phyloP scores from a whole-genome alignment of 2,888 invertebrate genomes.

The Nebria salina region DNA sequence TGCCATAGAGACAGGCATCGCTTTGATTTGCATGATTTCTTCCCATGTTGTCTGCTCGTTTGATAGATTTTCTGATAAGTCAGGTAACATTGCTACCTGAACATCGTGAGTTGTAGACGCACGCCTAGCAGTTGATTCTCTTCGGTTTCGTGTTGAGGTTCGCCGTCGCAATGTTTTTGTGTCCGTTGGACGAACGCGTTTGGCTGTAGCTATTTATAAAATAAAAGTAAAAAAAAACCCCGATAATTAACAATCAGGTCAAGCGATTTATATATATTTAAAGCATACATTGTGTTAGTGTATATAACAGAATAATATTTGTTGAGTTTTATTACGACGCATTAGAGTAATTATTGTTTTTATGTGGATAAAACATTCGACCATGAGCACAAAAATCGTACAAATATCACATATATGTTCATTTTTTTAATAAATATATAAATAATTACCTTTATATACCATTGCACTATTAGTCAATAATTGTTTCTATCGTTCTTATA shows the following conservation, averaged over 20 bases:
- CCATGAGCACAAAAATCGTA: too few relatives aligned
- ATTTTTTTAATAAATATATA: neutral
- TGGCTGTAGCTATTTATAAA: conserved; percentile 70
- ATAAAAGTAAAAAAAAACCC: neutral
- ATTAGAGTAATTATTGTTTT: too few relatives aligned
- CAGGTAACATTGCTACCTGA: conserved; percentile 82
- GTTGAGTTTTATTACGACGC: too few relatives aligned
- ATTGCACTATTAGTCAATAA: neutral
- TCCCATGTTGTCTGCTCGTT: conserved; percentile 87
- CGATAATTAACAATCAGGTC: neutral
- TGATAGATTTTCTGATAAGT: conserved; percentile 83
- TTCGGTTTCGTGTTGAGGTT: conserved; percentile 64
- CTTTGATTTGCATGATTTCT: conserved; percentile 86
- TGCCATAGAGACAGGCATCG: conserved; percentile 84
- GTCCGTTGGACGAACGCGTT: conserved; percentile 71
- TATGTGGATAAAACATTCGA: too few relatives aligned
- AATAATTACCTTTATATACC: neutral
- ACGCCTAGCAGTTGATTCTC: conserved; percentile 65
- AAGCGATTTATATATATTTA: too few relatives aligned
- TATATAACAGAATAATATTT: too few relatives aligned
- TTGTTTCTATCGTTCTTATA: neutral
- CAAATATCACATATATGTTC: too few relatives aligned
- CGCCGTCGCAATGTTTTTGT: conserved; percentile 72
- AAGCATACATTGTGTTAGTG: too few relatives aligned
- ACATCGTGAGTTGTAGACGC: conserved; percentile 70